phyloP scores from a whole-genome alignment of 2,113 vertebrate species.

The Theristicus caerulescens region DNA sequence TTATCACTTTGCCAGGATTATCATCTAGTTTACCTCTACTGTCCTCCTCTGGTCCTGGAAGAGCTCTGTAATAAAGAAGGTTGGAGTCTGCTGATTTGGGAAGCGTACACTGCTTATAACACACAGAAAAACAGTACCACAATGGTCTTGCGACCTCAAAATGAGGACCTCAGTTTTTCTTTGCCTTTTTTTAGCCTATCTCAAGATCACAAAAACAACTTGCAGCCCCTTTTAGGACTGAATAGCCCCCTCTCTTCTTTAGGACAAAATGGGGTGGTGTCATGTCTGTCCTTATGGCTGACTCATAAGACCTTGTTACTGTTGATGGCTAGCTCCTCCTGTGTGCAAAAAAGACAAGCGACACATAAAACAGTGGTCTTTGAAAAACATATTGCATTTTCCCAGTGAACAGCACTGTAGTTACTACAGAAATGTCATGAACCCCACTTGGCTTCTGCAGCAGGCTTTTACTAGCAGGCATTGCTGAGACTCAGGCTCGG shows the following conservation, averaged over 20 bases:
- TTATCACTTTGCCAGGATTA: neutral
- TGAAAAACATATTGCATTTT: neutral
- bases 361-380: neutral
- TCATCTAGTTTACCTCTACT: neutral
- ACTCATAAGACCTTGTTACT: neutral
- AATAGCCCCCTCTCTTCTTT: neutral
- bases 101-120: neutral
- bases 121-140: neutral
- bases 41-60: neutral
- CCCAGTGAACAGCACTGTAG: neutral
- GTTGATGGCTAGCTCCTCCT: neutral
- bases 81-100: neutral
- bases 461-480: neutral
- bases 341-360: neutral
- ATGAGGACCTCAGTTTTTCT: neutral
- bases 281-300: neutral
- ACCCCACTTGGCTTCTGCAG: neutral
- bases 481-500: neutral
- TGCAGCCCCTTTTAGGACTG: neutral
- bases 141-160: neutral
- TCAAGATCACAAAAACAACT: neutral
- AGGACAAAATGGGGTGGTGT: neutral
- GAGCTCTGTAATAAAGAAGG: neutral
- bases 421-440: neutral
- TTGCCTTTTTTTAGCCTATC: neutral